These are phyloP conservation scores for Nymphalis urticae DNA, from an alignment of 2,888 invertebrate genomes.

Conservation along the genomic window DNA sequence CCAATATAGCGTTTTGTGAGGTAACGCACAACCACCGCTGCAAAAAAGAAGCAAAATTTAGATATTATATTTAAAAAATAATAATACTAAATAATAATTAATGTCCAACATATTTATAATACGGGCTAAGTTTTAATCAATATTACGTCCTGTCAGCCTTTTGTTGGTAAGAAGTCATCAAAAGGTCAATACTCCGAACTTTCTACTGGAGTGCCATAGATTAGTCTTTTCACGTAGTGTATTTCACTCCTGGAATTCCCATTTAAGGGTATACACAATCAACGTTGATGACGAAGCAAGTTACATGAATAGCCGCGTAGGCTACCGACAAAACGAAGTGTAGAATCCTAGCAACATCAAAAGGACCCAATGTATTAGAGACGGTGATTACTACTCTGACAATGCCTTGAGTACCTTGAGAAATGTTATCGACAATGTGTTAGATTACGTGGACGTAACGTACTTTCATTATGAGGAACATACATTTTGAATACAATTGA, in stretches of 20 bases:
- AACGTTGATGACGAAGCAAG: constrained; percentile 71
- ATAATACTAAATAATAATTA: too few relatives aligned
- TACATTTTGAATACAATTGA: background rate
- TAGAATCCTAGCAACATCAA: constrained; percentile 71
- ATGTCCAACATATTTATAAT: constrained; percentile 7
- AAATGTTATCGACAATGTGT: constrained; percentile 30
- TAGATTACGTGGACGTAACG: constrained; percentile 28
- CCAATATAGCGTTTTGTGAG: constrained; percentile 90
- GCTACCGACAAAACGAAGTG: constrained; percentile 72
- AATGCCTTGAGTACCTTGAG: constrained; percentile 29
- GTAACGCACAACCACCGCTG: constrained; percentile 90
- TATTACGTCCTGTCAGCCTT: constrained; percentile 9
- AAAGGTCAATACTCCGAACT: constrained; percentile 71
- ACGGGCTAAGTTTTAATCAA: background rate
- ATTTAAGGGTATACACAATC: constrained; percentile 63
- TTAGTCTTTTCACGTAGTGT: constrained; percentile 63
- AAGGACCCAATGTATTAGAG: constrained; percentile 66
- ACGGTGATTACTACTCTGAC: constrained; percentile 63
- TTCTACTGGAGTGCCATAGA: constrained; percentile 66
- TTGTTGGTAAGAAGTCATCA: constrained; percentile 45
- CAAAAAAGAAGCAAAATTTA: constrained; percentile 71
- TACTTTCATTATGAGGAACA: constrained; percentile 25
- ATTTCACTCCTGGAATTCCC: constrained; percentile 66
- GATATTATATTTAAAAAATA: constrained; percentile 31
- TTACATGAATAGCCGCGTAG: constrained; percentile 57